A percentile compares a stretch with the other conserved stretches of the same genome.
Evolutionary conservation across 2,113 vertebrate genomes (phyloP).

Genomic region (Tyrannus savana): DNA sequence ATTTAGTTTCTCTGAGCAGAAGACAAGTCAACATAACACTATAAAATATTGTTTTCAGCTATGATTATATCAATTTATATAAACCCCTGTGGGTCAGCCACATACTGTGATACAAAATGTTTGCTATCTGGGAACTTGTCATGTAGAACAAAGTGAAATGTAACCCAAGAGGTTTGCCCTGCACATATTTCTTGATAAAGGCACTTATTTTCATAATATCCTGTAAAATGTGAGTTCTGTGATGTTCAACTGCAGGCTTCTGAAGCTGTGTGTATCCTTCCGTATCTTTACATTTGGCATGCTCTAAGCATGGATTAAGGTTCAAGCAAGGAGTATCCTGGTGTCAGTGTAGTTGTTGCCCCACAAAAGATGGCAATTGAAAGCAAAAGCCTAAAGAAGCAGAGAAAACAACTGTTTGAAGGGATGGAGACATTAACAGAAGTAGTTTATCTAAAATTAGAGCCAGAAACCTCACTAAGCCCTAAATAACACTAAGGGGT

Average conservation of each 20-base stretch:
- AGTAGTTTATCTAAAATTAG: background rate
- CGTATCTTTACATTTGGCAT: background rate
- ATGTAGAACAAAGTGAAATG: background rate
- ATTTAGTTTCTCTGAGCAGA: background rate
- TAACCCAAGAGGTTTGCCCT: background rate
- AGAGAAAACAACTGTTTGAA: background rate
- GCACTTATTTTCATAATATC: background rate
- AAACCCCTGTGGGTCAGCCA: background rate
- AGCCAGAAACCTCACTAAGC: background rate
- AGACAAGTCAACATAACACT: background rate
- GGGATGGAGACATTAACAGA: background rate
- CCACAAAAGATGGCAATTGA: background rate
- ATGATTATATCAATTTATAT: background rate
- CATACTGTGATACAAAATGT: background rate
- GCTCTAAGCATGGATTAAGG: background rate
- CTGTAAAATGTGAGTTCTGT: background rate
- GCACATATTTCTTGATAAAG: background rate
- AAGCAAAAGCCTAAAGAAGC: background rate
- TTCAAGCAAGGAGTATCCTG: background rate
- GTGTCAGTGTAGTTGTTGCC: background rate
- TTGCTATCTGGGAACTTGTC: background rate
- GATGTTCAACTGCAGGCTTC: background rate
- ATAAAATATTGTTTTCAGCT: background rate
- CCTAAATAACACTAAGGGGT: background rate
- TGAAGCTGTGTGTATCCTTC: background rate